Conservation (phyloP, 1,140 invertebrate genomes). For the Aphelinus certus region DNA sequence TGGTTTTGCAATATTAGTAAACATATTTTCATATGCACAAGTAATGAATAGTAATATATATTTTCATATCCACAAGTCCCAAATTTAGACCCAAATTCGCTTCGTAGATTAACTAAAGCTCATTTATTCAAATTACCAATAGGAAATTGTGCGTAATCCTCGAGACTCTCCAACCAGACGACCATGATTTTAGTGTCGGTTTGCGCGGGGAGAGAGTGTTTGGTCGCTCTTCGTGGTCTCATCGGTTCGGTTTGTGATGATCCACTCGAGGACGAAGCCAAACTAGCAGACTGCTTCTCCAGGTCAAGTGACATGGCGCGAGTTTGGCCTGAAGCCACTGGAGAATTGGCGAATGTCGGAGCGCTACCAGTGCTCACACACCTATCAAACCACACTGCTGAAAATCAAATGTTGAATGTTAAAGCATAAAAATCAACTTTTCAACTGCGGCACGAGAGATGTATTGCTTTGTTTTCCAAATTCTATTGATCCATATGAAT, state of each 20-base stretch:
- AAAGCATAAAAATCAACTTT: too few species aligned
- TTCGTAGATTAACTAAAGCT: neutral
- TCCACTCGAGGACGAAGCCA: conserved; percentile 61
- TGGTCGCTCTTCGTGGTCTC: conserved; percentile 61
- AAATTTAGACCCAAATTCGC: too few species aligned
- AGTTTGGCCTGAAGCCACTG: conserved; percentile 60
- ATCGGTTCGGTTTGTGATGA: conserved; percentile 57
- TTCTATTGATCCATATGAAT: too few species aligned
- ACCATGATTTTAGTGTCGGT: conserved; percentile 87
- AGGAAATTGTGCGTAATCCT: conserved; percentile 91
- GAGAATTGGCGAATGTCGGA: conserved; percentile 39
- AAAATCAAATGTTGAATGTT: neutral
- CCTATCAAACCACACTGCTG: conserved; percentile 69
- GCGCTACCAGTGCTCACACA: conserved; percentile 65
- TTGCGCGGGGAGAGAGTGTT: conserved; percentile 69
- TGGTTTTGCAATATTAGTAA: neutral
- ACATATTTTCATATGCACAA: too few species aligned
- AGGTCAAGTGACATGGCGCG: conserved; percentile 77
- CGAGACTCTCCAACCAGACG: conserved; percentile 94
- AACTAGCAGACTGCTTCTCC: conserved; percentile 69
- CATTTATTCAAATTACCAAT: conserved; percentile 68
- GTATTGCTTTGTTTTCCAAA: too few species aligned
- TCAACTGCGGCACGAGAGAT: too few species aligned
- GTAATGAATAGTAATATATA: too few species aligned
- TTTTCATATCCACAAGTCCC: too few species aligned